phyloP scores from a whole-genome alignment of 2,888 invertebrate species.

The Athalia rosae region DNA sequence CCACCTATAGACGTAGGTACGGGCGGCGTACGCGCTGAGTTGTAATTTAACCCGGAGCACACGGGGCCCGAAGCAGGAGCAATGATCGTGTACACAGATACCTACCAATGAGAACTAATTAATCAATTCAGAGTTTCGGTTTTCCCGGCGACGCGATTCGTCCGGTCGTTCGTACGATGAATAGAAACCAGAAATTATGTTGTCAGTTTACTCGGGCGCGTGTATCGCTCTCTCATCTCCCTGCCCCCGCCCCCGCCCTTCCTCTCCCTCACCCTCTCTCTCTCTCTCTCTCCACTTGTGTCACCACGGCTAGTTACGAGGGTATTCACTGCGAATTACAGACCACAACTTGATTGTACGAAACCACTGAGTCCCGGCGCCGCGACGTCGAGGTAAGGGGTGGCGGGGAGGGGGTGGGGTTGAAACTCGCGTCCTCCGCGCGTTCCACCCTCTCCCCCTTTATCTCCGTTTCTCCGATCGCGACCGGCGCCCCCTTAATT shows the following conservation, averaged over 20 bases:
- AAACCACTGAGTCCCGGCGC: conserved; percentile 58
- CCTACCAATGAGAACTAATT: conserved; percentile 45
- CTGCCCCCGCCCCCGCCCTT: conserved; percentile 41
- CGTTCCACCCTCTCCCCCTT: conserved; percentile 55
- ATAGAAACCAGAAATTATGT: conserved; percentile 46
- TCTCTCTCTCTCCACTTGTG: conserved; percentile 40
- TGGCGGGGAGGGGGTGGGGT: no score
- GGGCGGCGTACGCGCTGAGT: conserved; percentile 15
- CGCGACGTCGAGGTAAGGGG: conserved; percentile 48
- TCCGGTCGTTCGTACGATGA: conserved; percentile 42
- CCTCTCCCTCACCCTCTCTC: conserved; percentile 44
- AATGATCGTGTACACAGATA: conserved; percentile 39
- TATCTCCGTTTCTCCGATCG: conserved; percentile 58
- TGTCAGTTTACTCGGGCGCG: conserved; percentile 43
- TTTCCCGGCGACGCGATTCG: conserved; percentile 45
- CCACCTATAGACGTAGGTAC: no score
- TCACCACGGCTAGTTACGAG: conserved; percentile 63
- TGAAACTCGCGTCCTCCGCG: conserved; percentile 28
- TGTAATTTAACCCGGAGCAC: conserved; percentile 30
- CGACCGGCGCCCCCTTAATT: background rate
- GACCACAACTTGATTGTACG: conserved; percentile 60
- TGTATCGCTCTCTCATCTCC: conserved; percentile 31
- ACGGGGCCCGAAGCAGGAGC: conserved; percentile 3
- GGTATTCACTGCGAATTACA: conserved; percentile 70
- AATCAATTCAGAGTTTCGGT: conserved; percentile 46